Evolutionary conservation across 2,888 invertebrate species (phyloP), one percentile per base, ranked within the genome.

Genomic region (Boloria selene): DNA sequence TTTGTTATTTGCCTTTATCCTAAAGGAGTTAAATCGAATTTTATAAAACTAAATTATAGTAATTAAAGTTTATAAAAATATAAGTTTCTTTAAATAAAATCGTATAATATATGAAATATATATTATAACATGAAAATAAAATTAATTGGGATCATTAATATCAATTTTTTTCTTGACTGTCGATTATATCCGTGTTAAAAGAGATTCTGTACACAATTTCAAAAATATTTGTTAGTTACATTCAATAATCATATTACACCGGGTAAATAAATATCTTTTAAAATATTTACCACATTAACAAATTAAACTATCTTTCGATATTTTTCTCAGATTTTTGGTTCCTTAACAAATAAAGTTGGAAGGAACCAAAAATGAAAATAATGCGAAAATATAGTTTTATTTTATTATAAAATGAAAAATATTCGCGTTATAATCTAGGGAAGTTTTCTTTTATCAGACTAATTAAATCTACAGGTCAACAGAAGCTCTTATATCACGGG

Each of bases 401-500:
- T 38, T 38, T 38, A 38, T 2, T 7, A 10, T 38, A 38, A 38
- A 38, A 38, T 38, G 31, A 10, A 0, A 38, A 38, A 10, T 38
- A 38, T 38, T 38, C 7, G 31, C 31, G 10, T 38, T 10, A n/a
- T n/a, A 10, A 38, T 38, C 0, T 38, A 38, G 10, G 31, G 2
- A 38, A 47, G 16, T 47, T n/a, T n/a, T n/a, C 47, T 14, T 47
- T 14, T 16, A 7, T 7, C 14, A 18, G 18, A 10, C 17, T 47
- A 1, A 26, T 45, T 26, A 17, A 55, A 54, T 86, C 83, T 93
- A 94, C 75, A 93, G 85, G 79, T 94, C 94, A 67, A 94, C 93
- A 38, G 94, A 93, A 60, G 89, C 89, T 74, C 94, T 90, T 79
- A 94, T 93, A 71, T 93, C 87, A 67, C 83, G 84, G 74, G 82